Conservation (phyloP, 2,113 vertebrate genomes). For the Piaya cayana region DNA sequence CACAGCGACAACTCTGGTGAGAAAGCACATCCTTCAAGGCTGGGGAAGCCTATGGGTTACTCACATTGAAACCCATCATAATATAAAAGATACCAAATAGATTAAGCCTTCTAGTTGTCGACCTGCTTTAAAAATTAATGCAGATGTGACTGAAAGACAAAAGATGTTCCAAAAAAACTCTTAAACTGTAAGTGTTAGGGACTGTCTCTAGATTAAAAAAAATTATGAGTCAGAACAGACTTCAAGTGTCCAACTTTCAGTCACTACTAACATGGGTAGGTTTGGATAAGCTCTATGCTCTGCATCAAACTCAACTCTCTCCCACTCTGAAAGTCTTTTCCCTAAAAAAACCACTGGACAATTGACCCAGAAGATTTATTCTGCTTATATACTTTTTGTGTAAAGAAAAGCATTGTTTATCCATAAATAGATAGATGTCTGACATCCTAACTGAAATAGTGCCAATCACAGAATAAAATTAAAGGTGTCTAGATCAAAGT, state of each 20-base stretch:
- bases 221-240: fast-evolving
- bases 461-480: not conserved
- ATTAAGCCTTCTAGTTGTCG: not conserved
- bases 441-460: not conserved
- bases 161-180: not conserved
- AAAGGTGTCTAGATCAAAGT: not conserved
- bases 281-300: not conserved
- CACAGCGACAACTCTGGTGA: not conserved
- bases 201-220: not conserved
- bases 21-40: not conserved
- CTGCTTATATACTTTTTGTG: not conserved
- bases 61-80: not conserved
- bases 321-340: not conserved
- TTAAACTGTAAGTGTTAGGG: not conserved
- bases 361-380: not conserved
- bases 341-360: not conserved
- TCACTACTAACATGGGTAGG: not conserved
- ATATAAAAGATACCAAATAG: not conserved
- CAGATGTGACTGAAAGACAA: not conserved
- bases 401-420: not conserved
- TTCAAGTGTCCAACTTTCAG: not conserved
- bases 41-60: not conserved
- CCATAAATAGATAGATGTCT: not conserved
- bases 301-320: not conserved
- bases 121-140: not conserved